These are phyloP conservation scores for Parnassius smintheus DNA, from an alignment of 2,888 invertebrate genomes.

Conservation along the genomic window DNA sequence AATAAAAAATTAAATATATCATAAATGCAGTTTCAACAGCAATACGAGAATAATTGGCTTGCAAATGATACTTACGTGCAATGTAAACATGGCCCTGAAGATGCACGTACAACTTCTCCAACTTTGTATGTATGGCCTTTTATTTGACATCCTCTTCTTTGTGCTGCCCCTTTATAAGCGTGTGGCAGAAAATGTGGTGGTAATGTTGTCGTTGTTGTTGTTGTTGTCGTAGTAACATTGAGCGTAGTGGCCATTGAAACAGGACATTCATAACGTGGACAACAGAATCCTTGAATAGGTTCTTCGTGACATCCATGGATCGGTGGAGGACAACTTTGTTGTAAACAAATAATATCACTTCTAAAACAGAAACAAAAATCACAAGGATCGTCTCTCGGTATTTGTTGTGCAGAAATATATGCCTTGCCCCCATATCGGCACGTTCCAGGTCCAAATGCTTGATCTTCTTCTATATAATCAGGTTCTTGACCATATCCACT, in stretches of 20 bases:
- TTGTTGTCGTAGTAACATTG: constrained; percentile 92
- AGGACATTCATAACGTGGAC: constrained; percentile 96
- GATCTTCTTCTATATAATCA: constrained; percentile 89
- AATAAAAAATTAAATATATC: background rate
- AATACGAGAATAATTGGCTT: background rate
- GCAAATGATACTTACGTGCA: constrained; percentile 89
- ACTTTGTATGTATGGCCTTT: constrained; percentile 92
- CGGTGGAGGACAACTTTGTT: constrained; percentile 97
- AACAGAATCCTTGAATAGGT: constrained; percentile 96
- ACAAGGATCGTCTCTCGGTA: constrained; percentile 96
- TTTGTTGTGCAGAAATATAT: constrained; percentile 96
- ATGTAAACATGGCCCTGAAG: constrained; percentile 95
- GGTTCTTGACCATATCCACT: constrained; percentile 78
- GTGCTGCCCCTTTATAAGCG: constrained; percentile 88
- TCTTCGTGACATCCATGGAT: constrained; percentile 95
- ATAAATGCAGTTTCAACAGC: background rate
- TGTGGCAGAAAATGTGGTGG: constrained; percentile 92
- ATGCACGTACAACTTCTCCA: constrained; percentile 91
- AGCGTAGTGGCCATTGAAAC: constrained; percentile 92
- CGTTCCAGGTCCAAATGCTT: constrained; percentile 92
- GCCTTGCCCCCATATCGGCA: constrained; percentile 96
- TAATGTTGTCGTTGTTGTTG: constrained; percentile 91
- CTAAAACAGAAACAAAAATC: constrained; percentile 98
- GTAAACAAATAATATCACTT: constrained; percentile 96
- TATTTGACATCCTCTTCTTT: constrained; percentile 91